Evolutionary conservation across 2,888 invertebrate genomes (phyloP).

Genomic region (Volucella inanis): DNA sequence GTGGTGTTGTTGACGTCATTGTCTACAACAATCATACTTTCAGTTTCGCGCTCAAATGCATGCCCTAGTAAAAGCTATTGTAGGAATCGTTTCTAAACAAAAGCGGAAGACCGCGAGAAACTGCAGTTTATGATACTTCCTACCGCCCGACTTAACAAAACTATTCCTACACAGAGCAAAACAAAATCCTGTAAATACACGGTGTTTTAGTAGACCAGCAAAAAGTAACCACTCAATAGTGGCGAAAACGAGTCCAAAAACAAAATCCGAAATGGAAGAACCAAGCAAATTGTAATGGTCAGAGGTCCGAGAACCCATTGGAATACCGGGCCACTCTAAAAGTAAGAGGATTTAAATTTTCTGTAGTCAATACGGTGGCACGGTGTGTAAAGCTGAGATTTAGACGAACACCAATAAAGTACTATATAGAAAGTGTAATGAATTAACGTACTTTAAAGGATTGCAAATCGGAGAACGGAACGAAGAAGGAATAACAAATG

Average conservation of each 20-base stretch:
- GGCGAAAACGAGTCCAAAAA: constrained; percentile 35
- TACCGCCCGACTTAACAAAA: constrained; percentile 41
- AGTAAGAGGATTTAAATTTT: constrained; percentile 25
- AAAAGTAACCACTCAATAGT: constrained; percentile 67
- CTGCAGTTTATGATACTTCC: constrained; percentile 48
- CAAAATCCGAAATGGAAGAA: constrained; percentile 36
- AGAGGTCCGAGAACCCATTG: constrained; percentile 22
- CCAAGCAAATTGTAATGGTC: constrained; percentile 45
- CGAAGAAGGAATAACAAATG: constrained; percentile 31
- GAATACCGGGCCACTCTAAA: constrained; percentile 13
- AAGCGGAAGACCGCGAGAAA: not conserved
- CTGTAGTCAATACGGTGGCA: not conserved
- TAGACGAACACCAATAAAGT: constrained; percentile 48
- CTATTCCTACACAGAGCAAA: constrained; percentile 63
- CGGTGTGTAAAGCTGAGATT: constrained; percentile 28
- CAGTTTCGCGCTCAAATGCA: constrained; percentile 61
- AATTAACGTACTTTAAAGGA: constrained; percentile 54
- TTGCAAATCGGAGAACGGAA: constrained; percentile 21
- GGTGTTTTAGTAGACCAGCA: constrained; percentile 43
- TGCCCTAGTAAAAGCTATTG: constrained; percentile 33
- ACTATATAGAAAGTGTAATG: constrained; percentile 62
- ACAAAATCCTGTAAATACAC: constrained; percentile 65
- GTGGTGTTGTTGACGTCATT: constrained; percentile 51
- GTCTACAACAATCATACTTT: constrained; percentile 45
- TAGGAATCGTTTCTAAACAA: constrained; percentile 29